phyloP scores from a whole-genome alignment of 2,888 invertebrate genomes.

The Scaptomyza caliginosa region DNA sequence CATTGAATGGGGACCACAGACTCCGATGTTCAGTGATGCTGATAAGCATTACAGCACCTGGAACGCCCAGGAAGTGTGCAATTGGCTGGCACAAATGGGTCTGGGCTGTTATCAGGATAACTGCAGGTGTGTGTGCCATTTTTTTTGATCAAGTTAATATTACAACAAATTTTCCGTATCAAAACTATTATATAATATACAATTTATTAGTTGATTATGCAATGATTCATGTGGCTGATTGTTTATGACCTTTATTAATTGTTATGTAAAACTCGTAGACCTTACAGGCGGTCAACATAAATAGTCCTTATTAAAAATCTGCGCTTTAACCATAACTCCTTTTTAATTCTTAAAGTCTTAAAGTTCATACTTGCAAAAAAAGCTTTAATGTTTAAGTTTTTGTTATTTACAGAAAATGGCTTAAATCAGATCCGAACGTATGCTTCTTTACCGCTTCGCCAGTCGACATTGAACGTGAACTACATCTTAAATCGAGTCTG shows the following conservation, averaged over 20 bases:
- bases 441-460: conserved; percentile 90
- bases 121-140: conserved; percentile 73
- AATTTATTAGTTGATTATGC: no score
- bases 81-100: conserved; percentile 89
- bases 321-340: no score
- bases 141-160: no score
- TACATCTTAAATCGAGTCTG: conserved; percentile 92
- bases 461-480: conserved; percentile 94
- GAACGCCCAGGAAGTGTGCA: conserved; percentile 91
- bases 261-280: no score
- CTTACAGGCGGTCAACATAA: no score
- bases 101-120: conserved; percentile 92
- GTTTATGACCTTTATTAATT: no score
- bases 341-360: no score
- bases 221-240: neutral
- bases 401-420: conserved; percentile 89
- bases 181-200: no score
- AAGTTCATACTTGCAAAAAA: neutral
- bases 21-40: conserved; percentile 56
- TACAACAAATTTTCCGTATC: no score
- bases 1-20: conserved; percentile 86
- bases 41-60: conserved; percentile 90
- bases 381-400: neutral
- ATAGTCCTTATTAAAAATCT: no score
- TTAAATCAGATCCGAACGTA: conserved; percentile 90